Conservation (phyloP, 2,888 invertebrate species). For the Yponomeuta plumbellus region DNA sequence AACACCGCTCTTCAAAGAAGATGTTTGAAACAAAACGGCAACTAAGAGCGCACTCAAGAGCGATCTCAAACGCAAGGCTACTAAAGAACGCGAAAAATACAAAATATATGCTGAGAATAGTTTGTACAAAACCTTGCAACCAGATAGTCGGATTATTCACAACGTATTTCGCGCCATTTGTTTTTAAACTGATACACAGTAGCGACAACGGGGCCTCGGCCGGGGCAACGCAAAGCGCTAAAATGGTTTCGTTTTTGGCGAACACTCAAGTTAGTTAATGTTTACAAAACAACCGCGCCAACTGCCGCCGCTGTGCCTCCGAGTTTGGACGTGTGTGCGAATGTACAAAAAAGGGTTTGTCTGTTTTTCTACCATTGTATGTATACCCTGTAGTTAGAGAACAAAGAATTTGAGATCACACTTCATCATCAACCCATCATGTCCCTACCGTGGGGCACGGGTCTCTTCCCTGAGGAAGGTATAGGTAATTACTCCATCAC, state of each 20-base stretch:
- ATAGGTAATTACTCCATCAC: too few relatives aligned
- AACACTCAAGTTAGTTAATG: constrained; percentile 72
- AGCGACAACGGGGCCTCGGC: constrained; percentile 51
- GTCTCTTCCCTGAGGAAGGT: too few relatives aligned
- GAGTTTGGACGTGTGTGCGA: constrained; percentile 6
- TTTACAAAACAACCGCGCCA: constrained; percentile 62
- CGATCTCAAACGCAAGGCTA: too few relatives aligned
- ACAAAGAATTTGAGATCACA: neutral
- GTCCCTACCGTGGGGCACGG: too few relatives aligned
- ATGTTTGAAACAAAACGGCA: too few relatives aligned
- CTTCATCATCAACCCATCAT: too few relatives aligned
- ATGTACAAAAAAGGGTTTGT: neutral
- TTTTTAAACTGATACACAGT: constrained; percentile 29
- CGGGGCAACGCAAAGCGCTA: constrained; percentile 44
- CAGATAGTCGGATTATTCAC: neutral
- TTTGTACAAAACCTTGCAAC: neutral
- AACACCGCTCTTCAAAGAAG: too few relatives aligned
- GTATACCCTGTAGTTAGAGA: neutral
- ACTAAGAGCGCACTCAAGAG: too few relatives aligned
- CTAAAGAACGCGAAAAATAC: too few relatives aligned
- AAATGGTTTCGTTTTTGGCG: constrained; percentile 71
- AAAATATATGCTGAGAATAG: too few relatives aligned
- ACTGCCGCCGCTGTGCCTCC: constrained; percentile 33
- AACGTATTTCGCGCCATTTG: neutral
- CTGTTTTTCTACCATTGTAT: neutral